These are phyloP conservation scores for Scopus umbretta DNA, from an alignment of 2,113 vertebrate genomes.

Conservation along the genomic window DNA sequence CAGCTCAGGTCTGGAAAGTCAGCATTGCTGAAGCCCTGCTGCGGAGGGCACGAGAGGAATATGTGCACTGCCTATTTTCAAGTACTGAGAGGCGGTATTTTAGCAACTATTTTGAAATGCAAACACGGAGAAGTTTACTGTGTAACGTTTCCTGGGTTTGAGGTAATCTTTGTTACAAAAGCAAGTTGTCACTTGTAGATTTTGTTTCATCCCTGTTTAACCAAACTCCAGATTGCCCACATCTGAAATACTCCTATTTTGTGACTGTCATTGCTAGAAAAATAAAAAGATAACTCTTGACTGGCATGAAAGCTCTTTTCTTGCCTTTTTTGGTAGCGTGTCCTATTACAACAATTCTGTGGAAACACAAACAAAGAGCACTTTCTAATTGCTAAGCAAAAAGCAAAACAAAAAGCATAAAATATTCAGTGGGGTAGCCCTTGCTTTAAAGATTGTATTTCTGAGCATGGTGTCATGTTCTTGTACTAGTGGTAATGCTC, in stretches of 20 bases:
- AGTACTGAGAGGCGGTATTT: background rate
- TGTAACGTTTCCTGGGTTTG: background rate
- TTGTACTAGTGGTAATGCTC: background rate
- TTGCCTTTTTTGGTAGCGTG: conserved; percentile 2
- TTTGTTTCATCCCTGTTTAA: background rate
- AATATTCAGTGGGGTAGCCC: background rate
- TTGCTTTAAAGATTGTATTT: background rate
- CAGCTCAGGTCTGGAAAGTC: background rate
- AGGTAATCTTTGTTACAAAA: conserved; percentile 12
- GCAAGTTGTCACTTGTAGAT: background rate
- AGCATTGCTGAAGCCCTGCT: background rate
- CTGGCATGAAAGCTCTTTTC: background rate
- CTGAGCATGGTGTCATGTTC: background rate
- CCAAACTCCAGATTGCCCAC: background rate
- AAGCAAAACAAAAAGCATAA: background rate
- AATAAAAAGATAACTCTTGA: background rate
- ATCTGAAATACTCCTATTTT: background rate
- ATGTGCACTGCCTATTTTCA: background rate
- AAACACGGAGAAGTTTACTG: background rate
- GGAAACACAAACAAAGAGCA: background rate
- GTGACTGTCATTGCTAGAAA: background rate
- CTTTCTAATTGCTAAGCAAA: conserved; percentile 3
- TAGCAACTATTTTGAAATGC: background rate
- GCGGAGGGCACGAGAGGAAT: background rate
- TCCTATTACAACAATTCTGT: background rate